Conservation (phyloP, 2,113 vertebrate species). For the Pelecanus crispus region DNA sequence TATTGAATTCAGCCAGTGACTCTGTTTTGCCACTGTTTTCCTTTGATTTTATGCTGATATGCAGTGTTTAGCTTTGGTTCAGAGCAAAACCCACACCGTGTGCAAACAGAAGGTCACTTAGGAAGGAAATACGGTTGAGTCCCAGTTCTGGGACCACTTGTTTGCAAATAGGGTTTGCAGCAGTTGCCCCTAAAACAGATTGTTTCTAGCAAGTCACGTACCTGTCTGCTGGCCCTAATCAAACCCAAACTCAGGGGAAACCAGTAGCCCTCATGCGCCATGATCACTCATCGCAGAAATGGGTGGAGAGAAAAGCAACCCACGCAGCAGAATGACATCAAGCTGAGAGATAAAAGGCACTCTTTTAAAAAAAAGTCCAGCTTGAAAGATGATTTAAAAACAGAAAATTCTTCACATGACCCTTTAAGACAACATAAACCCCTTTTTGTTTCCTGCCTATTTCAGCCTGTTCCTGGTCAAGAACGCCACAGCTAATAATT, state of each 20-base stretch:
- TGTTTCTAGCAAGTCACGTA: not conserved
- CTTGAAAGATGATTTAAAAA: conserved; percentile 17
- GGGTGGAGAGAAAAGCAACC: not conserved
- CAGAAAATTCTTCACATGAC: conserved; percentile 17
- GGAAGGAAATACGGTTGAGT: not conserved
- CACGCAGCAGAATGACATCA: not conserved
- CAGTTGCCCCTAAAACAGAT: not conserved
- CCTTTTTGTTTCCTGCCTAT: not conserved
- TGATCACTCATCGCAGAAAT: not conserved
- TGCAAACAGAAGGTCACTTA: not conserved
- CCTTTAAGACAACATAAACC: conserved; percentile 16
- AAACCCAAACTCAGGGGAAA: not conserved
- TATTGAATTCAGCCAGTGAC: conserved; percentile 10
- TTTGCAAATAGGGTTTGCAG: not conserved
- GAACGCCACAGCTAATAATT: conserved; percentile 37
- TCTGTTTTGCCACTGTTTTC: conserved; percentile 28
- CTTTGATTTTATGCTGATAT: conserved; percentile 25
- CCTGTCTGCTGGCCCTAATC: not conserved
- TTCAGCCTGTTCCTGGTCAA: conserved; percentile 29
- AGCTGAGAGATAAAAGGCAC: conserved; percentile 7
- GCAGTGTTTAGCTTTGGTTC: not conserved
- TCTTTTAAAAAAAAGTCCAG: not conserved
- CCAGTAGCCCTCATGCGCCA: not conserved
- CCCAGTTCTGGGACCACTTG: not conserved
- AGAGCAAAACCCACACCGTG: not conserved